These are phyloP conservation scores for Pluvianellus socialis DNA, from an alignment of 2,113 vertebrate species.

Conservation along the genomic window DNA sequence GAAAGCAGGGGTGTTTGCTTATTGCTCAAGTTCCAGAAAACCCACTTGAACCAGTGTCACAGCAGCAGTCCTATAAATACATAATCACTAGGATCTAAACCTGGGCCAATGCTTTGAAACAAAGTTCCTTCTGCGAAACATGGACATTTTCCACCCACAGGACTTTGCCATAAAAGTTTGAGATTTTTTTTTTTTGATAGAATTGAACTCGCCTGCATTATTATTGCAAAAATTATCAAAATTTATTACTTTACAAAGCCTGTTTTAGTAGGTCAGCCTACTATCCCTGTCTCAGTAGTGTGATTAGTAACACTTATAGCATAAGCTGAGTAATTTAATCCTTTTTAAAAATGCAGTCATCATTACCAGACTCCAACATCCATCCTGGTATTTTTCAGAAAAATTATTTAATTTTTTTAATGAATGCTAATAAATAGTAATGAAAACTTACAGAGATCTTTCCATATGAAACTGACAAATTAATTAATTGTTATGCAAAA, in stretches of 20 bases:
- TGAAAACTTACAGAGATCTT: neutral
- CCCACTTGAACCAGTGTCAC: neutral
- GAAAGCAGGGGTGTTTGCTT: neutral
- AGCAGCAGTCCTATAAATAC: neutral
- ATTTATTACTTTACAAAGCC: neutral
- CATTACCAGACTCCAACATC: neutral
- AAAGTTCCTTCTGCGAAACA: neutral
- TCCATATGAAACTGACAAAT: neutral
- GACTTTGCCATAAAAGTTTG: neutral
- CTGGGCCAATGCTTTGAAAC: neutral
- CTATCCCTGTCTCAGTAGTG: neutral
- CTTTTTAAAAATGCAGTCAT: neutral
- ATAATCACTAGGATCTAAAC: neutral
- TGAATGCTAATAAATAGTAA: neutral
- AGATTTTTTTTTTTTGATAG: neutral
- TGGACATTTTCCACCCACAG: neutral
- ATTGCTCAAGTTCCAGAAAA: neutral
- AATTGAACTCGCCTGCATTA: neutral
- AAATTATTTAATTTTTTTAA: neutral
- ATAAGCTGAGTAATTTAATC: neutral
- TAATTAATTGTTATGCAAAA: neutral
- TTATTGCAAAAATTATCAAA: neutral
- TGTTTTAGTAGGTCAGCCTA: neutral
- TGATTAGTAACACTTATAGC: neutral
- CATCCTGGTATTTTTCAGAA: neutral